Base-by-base conservation (phyloP, 2,797 vertebrate species). In the Lagodon rhomboides region DNA sequence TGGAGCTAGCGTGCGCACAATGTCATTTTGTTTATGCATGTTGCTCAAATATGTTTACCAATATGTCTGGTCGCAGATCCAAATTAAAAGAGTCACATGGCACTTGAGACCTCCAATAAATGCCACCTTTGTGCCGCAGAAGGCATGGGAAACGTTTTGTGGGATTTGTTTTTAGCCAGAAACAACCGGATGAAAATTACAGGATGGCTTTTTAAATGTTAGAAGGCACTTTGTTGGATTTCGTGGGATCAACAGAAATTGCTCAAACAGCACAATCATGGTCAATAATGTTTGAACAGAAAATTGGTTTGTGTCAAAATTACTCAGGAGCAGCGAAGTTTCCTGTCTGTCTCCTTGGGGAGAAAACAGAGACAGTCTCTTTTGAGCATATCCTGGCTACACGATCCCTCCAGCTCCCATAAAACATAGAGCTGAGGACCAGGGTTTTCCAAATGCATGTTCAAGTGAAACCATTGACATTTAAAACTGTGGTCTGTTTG, bases 101-200 rank as follows among this genome's bases (percentile, higher is more conserved):
- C 64, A 71, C 63, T 75, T 30, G 38, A 20, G 65, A 58, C 22
- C 43, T 47, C 47, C 71, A 65, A 86, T 86, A 83, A 88, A 91
- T 49, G 16, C 25, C 55, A 83, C 50, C 54, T 84, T 82, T 86
- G 77, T 85, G 75, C 27, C 22, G 59, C 44, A 67, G 50, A 68
- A 55, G 60, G 55, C n/a, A 63, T 17, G 71, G 61, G 71, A 85
- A 84, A 77, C 65, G 59, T 51, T 83, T 30, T 66, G 62, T 5
- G 12, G 51, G 68, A 83, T 67, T 38, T 68, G 54, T 64, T 80
- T 85, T 53, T 3, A 62, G 71, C 60, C 23, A 58, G 81, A 88
- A 85, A 80, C 73, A 87, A 87, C 68, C 76, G 38, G 47, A 75
- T 51, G 68, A 61, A 79, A 89, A 86, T 89, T 58, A 86, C 75